Evolutionary conservation across 2,888 invertebrate genomes (phyloP).

Genomic region (Crematogaster levior): DNA sequence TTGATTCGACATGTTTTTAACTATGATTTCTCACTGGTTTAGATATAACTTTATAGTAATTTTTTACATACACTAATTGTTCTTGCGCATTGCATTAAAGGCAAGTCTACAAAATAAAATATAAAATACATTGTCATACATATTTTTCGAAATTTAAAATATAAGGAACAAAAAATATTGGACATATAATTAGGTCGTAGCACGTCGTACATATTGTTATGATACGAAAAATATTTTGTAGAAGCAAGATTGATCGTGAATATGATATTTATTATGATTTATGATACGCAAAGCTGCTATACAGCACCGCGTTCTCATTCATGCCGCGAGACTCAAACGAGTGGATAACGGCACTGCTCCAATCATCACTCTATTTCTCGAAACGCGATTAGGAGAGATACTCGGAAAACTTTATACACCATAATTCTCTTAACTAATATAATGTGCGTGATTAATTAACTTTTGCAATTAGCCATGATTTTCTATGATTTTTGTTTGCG

Average conservation of each 20-base stretch:
- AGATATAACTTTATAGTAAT: not conserved
- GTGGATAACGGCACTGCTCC: not conserved
- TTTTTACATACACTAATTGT: not conserved
- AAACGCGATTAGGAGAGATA: not conserved
- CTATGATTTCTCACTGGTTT: too few relatives aligned
- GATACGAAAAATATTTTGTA: not conserved
- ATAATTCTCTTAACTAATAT: not conserved
- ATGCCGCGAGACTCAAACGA: not conserved
- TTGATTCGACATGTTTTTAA: too few relatives aligned
- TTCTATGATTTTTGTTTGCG: not conserved
- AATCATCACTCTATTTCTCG: not conserved
- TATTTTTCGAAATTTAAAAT: not conserved
- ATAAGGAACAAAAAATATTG: not conserved
- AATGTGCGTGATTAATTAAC: not conserved
- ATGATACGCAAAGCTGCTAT: not conserved
- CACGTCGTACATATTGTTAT: not conserved
- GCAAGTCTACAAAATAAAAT: not conserved
- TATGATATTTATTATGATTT: too few relatives aligned
- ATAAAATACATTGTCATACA: not conserved
- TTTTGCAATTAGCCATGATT: not conserved
- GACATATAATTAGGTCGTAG: not conserved
- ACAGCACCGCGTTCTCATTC: too few relatives aligned
- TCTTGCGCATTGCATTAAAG: not conserved
- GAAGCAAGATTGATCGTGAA: too few relatives aligned
- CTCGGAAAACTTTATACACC: not conserved